Evolutionary conservation across 2,888 invertebrate genomes (phyloP).

Genomic region (Deilephila porcellus): DNA sequence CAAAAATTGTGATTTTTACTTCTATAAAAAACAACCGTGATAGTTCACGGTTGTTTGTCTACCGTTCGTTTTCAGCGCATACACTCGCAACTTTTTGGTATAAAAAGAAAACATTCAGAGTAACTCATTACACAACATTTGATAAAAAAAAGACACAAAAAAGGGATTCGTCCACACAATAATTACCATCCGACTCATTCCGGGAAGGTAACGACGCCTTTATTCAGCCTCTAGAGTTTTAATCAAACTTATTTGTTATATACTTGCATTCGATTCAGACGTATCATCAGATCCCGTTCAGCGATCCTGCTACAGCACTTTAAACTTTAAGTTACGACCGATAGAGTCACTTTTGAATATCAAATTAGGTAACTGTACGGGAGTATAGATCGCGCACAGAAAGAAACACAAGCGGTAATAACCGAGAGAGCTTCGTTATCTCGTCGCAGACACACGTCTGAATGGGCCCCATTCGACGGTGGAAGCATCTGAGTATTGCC

Average conservation of each 20-base stretch:
- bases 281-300: constrained; percentile 22
- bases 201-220: constrained; percentile 45
- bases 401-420: constrained; percentile 69
- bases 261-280: constrained; percentile 16
- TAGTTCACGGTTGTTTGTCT: not conserved
- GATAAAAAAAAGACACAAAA: constrained; percentile 3
- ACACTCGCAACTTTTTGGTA: not conserved
- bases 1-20: not conserved
- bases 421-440: constrained; percentile 78
- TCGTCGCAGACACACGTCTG: constrained; percentile 72
- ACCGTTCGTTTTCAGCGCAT: not conserved
- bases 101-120: not conserved
- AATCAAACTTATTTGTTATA: constrained; percentile 54
- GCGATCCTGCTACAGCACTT: constrained; percentile 5
- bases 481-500: constrained; percentile 73
- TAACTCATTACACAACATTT: constrained; percentile 15
- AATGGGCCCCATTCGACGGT: constrained; percentile 67
- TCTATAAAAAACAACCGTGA: not conserved
- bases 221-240: constrained; percentile 51
- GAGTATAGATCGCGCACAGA: constrained; percentile 32
- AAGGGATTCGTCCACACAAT: not conserved
- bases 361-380: constrained; percentile 21
- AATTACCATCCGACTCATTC: constrained; percentile 19
- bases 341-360: constrained; percentile 21
- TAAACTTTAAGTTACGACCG: not conserved